phyloP scores from a whole-genome alignment of 2,113 vertebrate genomes.

The Pleuronectes platessa region DNA sequence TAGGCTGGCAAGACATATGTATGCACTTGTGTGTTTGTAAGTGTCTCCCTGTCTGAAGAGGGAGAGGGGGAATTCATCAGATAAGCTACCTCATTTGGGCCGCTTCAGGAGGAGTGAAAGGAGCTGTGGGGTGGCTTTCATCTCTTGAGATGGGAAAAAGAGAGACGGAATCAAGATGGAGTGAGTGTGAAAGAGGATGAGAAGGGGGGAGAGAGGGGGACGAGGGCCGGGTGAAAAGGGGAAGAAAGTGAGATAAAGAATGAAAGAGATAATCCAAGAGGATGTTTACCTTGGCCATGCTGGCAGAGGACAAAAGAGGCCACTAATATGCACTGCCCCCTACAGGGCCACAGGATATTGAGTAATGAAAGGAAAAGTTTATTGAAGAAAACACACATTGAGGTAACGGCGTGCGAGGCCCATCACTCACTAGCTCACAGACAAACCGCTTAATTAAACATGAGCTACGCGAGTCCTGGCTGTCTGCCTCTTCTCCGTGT shows the following conservation, averaged over 20 bases:
- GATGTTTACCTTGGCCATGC: constrained; percentile 79
- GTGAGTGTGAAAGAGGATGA: constrained; percentile 70
- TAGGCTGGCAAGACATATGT: neutral
- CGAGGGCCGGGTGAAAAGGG: constrained; percentile 43
- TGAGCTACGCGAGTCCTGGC: constrained; percentile 56
- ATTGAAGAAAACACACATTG: constrained; percentile 42
- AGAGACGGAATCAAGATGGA: constrained; percentile 66
- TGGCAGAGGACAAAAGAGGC: constrained; percentile 73
- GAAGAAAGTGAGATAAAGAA: constrained; percentile 63
- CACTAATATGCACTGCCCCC: constrained; percentile 67
- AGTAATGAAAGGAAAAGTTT: constrained; percentile 55
- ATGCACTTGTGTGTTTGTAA: constrained; percentile 1
- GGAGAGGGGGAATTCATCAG: constrained; percentile 61
- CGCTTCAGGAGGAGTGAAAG: constrained; percentile 81
- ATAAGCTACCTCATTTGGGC: constrained; percentile 82
- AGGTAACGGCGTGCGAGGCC: constrained; percentile 23
- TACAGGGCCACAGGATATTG: constrained; percentile 73
- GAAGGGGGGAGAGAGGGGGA: constrained; percentile 57
- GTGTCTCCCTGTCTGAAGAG: constrained; percentile 43
- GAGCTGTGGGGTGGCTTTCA: constrained; percentile 83
- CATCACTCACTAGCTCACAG: constrained; percentile 45
- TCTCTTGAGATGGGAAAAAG: constrained; percentile 68
- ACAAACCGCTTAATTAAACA: constrained; percentile 77
- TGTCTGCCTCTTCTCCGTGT: constrained; percentile 58
- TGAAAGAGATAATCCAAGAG: constrained; percentile 75